phyloP scores from a whole-genome alignment of 1,140 invertebrate genomes.

The Rhysida immarginata region DNA sequence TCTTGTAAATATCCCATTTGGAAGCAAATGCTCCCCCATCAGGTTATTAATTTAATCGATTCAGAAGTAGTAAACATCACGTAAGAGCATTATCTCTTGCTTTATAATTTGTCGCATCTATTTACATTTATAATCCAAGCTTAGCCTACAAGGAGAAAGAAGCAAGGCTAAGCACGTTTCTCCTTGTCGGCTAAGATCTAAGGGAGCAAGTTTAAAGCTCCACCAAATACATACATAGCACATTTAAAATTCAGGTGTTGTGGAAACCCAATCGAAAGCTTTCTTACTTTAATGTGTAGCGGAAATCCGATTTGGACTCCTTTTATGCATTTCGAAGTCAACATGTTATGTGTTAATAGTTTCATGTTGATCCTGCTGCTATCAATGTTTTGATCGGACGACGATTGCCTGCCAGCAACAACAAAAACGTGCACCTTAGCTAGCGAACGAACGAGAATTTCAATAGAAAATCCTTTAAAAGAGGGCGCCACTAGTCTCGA shows the following conservation, averaged over 20 bases:
- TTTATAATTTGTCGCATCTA: no score
- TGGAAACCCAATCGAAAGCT: neutral
- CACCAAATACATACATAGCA: neutral
- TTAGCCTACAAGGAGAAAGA: no score
- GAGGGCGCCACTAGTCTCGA: neutral
- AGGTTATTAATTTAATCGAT: no score
- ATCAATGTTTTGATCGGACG: neutral
- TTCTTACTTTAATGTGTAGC: constrained; percentile 60
- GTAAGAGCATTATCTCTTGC: no score
- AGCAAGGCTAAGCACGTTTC: no score
- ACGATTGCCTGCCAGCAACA: neutral
- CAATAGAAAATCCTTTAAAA: neutral
- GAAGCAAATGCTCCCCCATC: no score
- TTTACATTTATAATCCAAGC: no score
- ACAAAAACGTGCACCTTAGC: neutral
- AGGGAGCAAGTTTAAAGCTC: neutral
- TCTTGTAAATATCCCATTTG: no score
- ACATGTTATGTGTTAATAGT: constrained; percentile 89
- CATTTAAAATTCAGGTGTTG: neutral
- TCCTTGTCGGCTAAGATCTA: no score
- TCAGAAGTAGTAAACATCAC: no score
- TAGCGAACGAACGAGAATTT: neutral
- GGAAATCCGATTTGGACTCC: constrained; percentile 85
- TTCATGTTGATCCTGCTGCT: constrained; percentile 53
- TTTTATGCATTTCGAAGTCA: constrained; percentile 87